Conservation (phyloP, 30 jellyfish, hydroid and myxozoan species). For the Nemopilema nomurai region DNA sequence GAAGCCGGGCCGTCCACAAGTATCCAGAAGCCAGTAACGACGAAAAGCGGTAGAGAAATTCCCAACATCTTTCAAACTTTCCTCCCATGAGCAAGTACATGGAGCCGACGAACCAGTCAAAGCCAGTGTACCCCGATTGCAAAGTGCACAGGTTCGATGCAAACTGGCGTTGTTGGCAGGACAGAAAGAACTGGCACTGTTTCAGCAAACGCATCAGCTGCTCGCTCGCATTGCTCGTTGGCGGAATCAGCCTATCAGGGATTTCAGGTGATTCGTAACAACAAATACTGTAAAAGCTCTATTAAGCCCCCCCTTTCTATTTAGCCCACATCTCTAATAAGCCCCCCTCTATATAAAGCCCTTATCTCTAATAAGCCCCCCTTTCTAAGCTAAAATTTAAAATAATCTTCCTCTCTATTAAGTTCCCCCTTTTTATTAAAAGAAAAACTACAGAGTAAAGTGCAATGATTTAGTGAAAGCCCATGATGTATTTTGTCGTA, state of each 20-base stretch:
- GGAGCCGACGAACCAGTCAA: conserved; percentile 84
- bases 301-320: too few species aligned
- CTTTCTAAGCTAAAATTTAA: too few species aligned
- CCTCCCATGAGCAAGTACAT: conserved; percentile 67
- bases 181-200: conserved; percentile 39
- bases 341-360: too few species aligned
- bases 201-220: conserved; percentile 43
- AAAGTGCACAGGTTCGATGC: conserved; percentile 32
- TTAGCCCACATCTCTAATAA: too few species aligned
- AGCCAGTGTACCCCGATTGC: conserved; percentile 67
- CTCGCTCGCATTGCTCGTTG: conserved; percentile 59
- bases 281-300: too few species aligned
- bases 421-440: too few species aligned
- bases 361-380: too few species aligned
- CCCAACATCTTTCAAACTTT: conserved; percentile 45
- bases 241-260: conserved; percentile 52
- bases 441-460: too few species aligned
- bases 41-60: conserved; percentile 50
- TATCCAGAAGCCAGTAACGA: conserved; percentile 57
- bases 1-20: conserved; percentile 70
- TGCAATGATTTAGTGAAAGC: too few species aligned
- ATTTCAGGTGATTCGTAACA: background rate
- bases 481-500: too few species aligned
- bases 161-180: conserved; percentile 56
- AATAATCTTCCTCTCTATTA: too few species aligned